Percentiles rank a stretch among this genome's conserved stretches.
These are phyloP conservation scores for Astreopora myriophthalma DNA, from an alignment of 64 coral and sea anemone species.

Conservation along the genomic window DNA sequence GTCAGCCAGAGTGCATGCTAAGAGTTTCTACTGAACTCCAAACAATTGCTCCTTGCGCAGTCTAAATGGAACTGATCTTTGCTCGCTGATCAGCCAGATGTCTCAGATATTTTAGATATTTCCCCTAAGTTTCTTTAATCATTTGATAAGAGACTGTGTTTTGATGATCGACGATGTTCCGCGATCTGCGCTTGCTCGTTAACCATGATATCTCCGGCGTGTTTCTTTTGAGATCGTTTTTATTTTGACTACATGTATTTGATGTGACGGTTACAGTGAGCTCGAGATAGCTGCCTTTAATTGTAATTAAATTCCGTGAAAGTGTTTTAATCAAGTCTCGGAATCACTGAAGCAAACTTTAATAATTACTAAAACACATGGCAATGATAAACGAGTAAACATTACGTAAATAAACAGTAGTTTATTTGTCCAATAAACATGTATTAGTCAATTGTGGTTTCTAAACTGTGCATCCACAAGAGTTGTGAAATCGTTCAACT, in stretches of 20 bases:
- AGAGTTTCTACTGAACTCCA: neutral
- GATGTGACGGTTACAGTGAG: neutral
- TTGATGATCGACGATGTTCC: neutral
- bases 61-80: neutral
- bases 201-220: neutral
- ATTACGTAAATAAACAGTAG: neutral
- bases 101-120: neutral
- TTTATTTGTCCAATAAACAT: neutral
- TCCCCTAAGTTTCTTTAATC: neutral
- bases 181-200: neutral
- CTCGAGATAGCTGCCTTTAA: neutral
- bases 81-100: neutral
- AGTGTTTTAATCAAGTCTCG: neutral
- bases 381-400: neutral
- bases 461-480: too few species aligned
- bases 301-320: neutral
- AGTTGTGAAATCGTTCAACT: neutral
- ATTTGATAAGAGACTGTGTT: neutral
- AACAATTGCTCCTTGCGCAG: neutral
- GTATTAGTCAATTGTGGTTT: neutral
- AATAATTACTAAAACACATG: constrained; percentile 6
- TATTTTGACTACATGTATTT: neutral
- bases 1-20: too few species aligned
- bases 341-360: neutral
- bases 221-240: neutral